phyloP scores from a whole-genome alignment of 2,113 vertebrate species.

The Perca flavescens region DNA sequence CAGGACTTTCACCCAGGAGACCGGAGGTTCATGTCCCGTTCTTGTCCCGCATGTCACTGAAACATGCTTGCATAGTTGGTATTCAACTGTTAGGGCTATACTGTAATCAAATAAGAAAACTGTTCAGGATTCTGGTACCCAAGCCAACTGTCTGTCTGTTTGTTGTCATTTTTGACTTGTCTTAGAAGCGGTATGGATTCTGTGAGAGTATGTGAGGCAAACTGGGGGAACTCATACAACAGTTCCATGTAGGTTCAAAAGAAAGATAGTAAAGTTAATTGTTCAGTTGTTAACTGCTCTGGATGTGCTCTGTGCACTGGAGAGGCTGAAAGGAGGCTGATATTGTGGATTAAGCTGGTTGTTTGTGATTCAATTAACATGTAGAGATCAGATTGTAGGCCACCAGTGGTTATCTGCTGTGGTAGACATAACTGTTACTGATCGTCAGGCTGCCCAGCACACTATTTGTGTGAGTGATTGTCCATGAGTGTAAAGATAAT shows the following conservation, averaged over 20 bases:
- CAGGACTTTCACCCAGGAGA: too few species aligned
- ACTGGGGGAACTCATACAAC: background rate
- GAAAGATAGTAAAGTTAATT: constrained; percentile 16
- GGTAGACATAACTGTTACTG: constrained; percentile 49
- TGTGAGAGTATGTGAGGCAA: background rate
- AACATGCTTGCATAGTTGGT: background rate
- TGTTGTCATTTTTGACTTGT: too few species aligned
- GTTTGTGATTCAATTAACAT: constrained; percentile 34
- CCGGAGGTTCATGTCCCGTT: too few species aligned
- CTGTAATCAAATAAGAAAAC: background rate
- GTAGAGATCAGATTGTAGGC: constrained; percentile 22
- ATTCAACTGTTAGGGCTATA: background rate
- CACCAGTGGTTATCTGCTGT: constrained; percentile 16
- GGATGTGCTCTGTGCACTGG: background rate
- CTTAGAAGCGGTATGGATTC: background rate
- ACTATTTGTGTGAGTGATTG: constrained; percentile 65
- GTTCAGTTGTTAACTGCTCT: background rate
- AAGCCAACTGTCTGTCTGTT: background rate
- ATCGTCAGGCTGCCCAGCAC: constrained; percentile 11
- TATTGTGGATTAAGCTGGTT: constrained; percentile 15
- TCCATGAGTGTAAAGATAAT: constrained; percentile 70
- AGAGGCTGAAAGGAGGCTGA: constrained; percentile 6
- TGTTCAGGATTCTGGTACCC: background rate
- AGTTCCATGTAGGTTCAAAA: background rate
- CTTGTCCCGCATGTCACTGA: too few species aligned